These are phyloP conservation scores for Psilopogon haemacephalus DNA, from an alignment of 2,113 vertebrate genomes.

Conservation along the genomic window DNA sequence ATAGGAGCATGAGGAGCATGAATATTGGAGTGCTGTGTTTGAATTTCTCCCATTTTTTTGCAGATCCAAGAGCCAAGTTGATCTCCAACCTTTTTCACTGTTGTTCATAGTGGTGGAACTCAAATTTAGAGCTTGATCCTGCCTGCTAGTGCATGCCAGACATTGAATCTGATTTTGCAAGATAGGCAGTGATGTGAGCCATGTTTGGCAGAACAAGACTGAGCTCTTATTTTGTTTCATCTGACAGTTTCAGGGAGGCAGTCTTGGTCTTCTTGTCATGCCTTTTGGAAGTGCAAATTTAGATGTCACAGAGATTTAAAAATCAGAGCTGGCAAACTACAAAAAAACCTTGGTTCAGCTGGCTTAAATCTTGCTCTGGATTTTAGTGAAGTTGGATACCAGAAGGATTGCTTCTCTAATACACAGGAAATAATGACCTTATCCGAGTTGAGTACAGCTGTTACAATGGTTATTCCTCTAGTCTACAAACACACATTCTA, in stretches of 20 bases:
- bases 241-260: slow-evolving; percentile 54
- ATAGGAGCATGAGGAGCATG: not conserved
- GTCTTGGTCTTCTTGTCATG: slow-evolving; percentile 38
- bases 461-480: not conserved
- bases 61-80: not conserved
- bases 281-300: slow-evolving; percentile 52
- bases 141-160: not conserved
- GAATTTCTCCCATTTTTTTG: not conserved
- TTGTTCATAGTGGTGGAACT: not conserved
- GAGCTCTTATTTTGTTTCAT: slow-evolving; percentile 49
- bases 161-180: slow-evolving; percentile 50
- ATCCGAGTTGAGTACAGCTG: not conserved
- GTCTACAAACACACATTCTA: not conserved
- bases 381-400: slow-evolving; percentile 39
- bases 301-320: slow-evolving; percentile 59
- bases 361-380: slow-evolving; percentile 39
- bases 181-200: slow-evolving; percentile 48
- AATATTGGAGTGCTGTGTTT: not conserved
- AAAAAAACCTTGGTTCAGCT: slow-evolving; percentile 27
- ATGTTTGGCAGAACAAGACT: slow-evolving; percentile 51
- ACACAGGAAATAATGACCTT: slow-evolving; percentile 34
- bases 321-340: slow-evolving; percentile 46
- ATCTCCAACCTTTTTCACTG: not conserved
- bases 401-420: slow-evolving; percentile 35
- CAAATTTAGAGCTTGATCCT: slow-evolving; percentile 43